phyloP scores from a whole-genome alignment of 2,888 invertebrate genomes.

The Hirtodrosophila trivittata region DNA sequence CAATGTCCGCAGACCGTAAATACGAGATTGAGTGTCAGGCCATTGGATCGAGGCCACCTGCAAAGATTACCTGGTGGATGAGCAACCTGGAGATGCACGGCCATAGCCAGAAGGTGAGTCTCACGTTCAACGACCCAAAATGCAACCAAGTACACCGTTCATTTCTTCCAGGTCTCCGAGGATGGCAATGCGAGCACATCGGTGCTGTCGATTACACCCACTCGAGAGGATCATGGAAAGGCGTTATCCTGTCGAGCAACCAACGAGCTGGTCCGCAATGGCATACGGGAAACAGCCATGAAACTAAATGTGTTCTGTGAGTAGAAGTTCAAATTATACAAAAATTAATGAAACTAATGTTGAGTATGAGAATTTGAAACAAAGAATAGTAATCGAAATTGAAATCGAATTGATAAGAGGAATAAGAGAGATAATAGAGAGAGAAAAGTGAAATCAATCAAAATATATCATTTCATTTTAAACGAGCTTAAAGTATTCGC shows the following conservation, averaged over 20 bases:
- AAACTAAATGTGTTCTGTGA: conserved; percentile 94
- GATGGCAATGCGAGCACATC: conserved; percentile 93
- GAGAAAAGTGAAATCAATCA: too few relatives aligned
- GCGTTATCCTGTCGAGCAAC: conserved; percentile 92
- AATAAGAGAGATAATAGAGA: too few relatives aligned
- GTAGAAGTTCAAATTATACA: too few relatives aligned
- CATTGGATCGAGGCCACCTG: conserved; percentile 93
- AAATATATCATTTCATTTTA: background rate
- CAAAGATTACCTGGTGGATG: conserved; percentile 93
- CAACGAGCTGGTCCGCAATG: conserved; percentile 89
- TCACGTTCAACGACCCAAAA: background rate
- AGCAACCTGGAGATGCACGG: conserved; percentile 88
- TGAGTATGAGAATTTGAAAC: too few relatives aligned
- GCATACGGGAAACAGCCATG: conserved; percentile 91
- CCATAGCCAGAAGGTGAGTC: conserved; percentile 82
- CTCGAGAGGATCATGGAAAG: conserved; percentile 90
- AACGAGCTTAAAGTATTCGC: background rate
- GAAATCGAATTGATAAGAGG: background rate
- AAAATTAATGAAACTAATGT: too few relatives aligned
- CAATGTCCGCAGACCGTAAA: conserved; percentile 92
- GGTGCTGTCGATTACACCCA: conserved; percentile 89
- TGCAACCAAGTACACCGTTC: background rate
- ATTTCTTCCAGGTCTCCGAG: conserved; percentile 87
- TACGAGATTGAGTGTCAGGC: conserved; percentile 93
- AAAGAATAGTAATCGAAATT: too few relatives aligned